phyloP scores from a whole-genome alignment of 2,797 vertebrate genomes.

The Notoglanidium macrostoma region DNA sequence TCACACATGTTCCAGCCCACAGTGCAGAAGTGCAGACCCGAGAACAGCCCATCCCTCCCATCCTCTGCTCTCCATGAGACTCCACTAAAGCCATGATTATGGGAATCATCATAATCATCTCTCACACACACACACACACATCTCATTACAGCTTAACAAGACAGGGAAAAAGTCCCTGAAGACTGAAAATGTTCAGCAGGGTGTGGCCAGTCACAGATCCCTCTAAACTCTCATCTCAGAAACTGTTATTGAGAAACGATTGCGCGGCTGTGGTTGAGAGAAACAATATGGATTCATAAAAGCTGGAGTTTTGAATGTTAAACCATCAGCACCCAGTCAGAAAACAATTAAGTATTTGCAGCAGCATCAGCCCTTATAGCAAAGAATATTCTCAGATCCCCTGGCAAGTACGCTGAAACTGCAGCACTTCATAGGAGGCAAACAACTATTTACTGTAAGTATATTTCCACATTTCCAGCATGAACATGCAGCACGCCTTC shows the following conservation, averaged over 20 bases:
- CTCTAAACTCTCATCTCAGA: constrained; percentile 48
- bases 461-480: not conserved
- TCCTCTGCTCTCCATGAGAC: constrained; percentile 8
- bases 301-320: not conserved
- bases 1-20: constrained; percentile 52
- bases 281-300: not conserved
- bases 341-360: not conserved
- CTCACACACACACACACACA: constrained; percentile 20
- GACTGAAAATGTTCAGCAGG: constrained; percentile 6
- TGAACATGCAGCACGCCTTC: not conserved
- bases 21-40: constrained; percentile 37
- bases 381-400: not conserved
- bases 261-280: not conserved
- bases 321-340: not conserved
- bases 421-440: not conserved
- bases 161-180: not conserved
- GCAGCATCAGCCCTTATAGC: not conserved
- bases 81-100: constrained; percentile 42
- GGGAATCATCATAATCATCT: constrained; percentile 13
- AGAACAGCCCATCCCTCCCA: constrained; percentile 22
- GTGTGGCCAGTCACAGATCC: not conserved
- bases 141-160: not conserved
- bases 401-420: not conserved
- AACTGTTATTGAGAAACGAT: constrained; percentile 42
- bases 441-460: not conserved